Base-by-base conservation (phyloP, 2,113 vertebrate species). In the Trematocara nigrifrons region DNA sequence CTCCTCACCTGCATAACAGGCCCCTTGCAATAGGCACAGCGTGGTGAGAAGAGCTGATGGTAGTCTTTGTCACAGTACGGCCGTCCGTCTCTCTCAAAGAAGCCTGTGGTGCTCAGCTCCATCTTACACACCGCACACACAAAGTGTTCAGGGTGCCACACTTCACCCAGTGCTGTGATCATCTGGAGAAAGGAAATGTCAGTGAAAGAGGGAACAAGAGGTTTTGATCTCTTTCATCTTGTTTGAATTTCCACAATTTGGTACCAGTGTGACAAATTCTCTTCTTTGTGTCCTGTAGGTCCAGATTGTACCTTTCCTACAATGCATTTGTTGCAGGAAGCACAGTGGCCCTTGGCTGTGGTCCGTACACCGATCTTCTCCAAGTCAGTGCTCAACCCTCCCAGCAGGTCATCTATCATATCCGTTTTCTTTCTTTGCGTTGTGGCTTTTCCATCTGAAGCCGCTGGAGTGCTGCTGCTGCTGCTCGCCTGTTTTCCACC, bases 71-170 rank as follows among this genome's bases (percentile, higher is more conserved):
- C 79, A 1, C 98, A 99, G 90, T 97, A 98, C 0, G 97, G 96
- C 52, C 0, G 64, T 12, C 97, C 97, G 0, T 94, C 97, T 20
- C 97, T 93, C 94, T 99, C 97, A 2, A 96, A 99, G 96, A 97
- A 99, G 51, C 97, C 94, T 0, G 1, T 87, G 35, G 84, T 54
- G 7, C 97, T 95, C 16, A 99, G 91, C 92, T 97, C 97, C 29
- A 22, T 85, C 12, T 95, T 91, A 10, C 98, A 99, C 78, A 35
- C 76, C 16, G 22, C 2, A 2, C 98, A 99, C 77, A 97, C 87
- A 87, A 99, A 99, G 93, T 99, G 98, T 59, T 98, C 97, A 0
- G 97, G 97, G 59, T 98, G 98, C 97, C 98, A 99, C 2, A 95
- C 94, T 71, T 95, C 88, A 38, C 97, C 98, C 79, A 99, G 94